These are phyloP conservation scores for Parnassius apollo DNA, from an alignment of 2,888 invertebrate species.

Conservation along the genomic window DNA sequence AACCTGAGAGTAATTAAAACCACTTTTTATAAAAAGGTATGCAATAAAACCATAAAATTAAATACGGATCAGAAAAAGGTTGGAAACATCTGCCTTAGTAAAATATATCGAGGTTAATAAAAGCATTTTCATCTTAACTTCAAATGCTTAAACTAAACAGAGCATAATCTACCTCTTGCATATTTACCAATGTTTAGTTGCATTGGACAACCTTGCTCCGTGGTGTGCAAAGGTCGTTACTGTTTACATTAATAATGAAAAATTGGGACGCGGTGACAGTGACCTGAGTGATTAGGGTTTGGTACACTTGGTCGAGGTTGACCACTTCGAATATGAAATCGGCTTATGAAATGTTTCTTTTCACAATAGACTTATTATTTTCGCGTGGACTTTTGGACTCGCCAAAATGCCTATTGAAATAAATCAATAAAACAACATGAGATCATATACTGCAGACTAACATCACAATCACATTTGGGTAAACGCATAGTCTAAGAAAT, in stretches of 20 bases:
- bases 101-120: slow-evolving; percentile 15
- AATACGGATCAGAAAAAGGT: no score
- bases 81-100: not conserved
- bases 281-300: slow-evolving; percentile 32
- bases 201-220: slow-evolving; percentile 1
- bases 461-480: no score
- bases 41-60: no score
- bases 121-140: slow-evolving; percentile 17
- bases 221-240: not conserved
- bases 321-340: slow-evolving; percentile 31
- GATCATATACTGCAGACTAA: no score
- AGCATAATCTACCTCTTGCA: slow-evolving; percentile 7
- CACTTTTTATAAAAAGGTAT: no score
- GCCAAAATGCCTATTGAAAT: no score
- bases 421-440: no score
- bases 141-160: slow-evolving; percentile 14
- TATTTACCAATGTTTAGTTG: slow-evolving; percentile 20
- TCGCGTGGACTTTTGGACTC: no score
- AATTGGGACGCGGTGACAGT: slow-evolving; percentile 33
- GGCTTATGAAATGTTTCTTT: slow-evolving; percentile 29
- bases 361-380: slow-evolving; percentile 5
- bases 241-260: slow-evolving; percentile 9
- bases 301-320: slow-evolving; percentile 32
- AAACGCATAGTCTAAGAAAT: no score
- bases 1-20: no score